These are phyloP conservation scores for Eilema caniola DNA, from an alignment of 2,888 invertebrate species.

Conservation along the genomic window DNA sequence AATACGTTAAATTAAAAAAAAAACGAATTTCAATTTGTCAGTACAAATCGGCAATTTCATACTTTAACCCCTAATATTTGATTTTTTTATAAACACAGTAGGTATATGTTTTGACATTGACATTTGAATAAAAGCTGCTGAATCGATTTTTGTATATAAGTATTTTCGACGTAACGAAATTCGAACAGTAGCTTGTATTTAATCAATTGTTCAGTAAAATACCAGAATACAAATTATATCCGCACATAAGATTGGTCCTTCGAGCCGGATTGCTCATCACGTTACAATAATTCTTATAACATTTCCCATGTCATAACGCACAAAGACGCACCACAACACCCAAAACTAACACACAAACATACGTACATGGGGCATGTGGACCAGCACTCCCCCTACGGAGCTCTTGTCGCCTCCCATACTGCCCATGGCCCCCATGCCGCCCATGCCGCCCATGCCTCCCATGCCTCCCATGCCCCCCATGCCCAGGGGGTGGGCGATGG, in stretches of 20 bases:
- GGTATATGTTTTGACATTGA: too few relatives aligned
- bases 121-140: too few relatives aligned
- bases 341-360: conserved; percentile 25
- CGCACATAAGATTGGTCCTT: too few relatives aligned
- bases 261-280: not conserved
- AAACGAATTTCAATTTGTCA: too few relatives aligned
- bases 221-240: too few relatives aligned
- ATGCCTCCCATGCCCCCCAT: not conserved
- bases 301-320: conserved; percentile 11
- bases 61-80: too few relatives aligned
- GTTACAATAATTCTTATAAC: not conserved
- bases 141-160: too few relatives aligned
- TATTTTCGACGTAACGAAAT: too few relatives aligned
- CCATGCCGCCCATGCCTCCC: too few relatives aligned
- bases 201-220: not conserved
- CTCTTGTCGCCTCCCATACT: conserved; percentile 85
- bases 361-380: conserved; percentile 97
- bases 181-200: not conserved
- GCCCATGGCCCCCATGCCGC: not conserved
- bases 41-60: too few relatives aligned
- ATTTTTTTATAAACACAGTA: too few relatives aligned
- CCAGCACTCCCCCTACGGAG: conserved; percentile 95
- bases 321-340: conserved; percentile 18
- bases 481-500: conserved; percentile 73
- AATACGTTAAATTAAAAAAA: too few relatives aligned